Evolutionary conservation across 2,797 vertebrate species (phyloP).

Genomic region (Schizothorax lantsangensis): DNA sequence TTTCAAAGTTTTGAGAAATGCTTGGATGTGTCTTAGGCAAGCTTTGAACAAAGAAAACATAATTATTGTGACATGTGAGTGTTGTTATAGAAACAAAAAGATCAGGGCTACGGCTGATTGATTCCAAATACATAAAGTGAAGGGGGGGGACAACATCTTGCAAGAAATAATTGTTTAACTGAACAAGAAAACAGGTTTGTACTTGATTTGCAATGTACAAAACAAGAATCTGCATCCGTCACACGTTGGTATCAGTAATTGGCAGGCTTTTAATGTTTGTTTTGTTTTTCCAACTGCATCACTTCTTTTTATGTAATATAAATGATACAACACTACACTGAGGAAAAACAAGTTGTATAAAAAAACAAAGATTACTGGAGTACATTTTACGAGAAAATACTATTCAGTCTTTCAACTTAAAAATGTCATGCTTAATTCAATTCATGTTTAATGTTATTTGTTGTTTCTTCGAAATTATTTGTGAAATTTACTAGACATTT

Average conservation of each 20-base stretch:
- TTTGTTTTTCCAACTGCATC: neutral
- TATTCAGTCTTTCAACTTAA: neutral
- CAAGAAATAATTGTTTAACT: neutral
- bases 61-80: constrained; percentile 2
- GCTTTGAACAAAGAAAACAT: constrained; percentile 7
- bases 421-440: neutral
- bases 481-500: neutral
- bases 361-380: no score
- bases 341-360: neutral
- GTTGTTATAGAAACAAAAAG: constrained; percentile 26
- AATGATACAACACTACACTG: neutral
- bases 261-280: constrained; percentile 7
- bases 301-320: neutral
- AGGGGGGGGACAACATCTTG: neutral
- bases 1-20: neutral
- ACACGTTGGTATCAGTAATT: neutral
- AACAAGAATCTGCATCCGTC: neutral
- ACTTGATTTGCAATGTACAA: neutral
- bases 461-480: neutral
- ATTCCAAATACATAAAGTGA: neutral
- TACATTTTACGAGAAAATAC: neutral
- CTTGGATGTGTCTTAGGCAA: neutral
- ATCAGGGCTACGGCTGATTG: neutral
- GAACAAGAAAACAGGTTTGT: neutral
- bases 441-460: neutral